These are phyloP conservation scores for Cryptotermes secundus DNA, from an alignment of 1,140 invertebrate genomes.

Conservation along the genomic window DNA sequence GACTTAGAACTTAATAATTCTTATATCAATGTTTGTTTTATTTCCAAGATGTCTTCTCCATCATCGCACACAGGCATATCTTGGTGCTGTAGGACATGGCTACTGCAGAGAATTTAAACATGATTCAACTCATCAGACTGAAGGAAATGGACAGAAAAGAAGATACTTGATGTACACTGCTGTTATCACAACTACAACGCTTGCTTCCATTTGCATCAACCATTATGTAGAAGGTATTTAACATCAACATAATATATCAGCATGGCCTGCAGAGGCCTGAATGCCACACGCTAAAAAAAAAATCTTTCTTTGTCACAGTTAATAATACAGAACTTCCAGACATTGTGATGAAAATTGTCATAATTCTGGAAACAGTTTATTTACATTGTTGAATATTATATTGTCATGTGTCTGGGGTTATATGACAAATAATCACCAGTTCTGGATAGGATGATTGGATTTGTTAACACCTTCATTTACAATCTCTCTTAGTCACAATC, in stretches of 20 bases:
- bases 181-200: neutral
- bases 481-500: too few relatives aligned
- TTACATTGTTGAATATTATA: too few relatives aligned
- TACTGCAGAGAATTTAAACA: conserved; percentile 12
- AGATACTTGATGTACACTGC: neutral
- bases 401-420: too few relatives aligned
- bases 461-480: too few relatives aligned
- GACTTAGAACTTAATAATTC: neutral
- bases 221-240: neutral
- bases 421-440: too few relatives aligned
- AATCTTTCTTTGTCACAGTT: too few relatives aligned
- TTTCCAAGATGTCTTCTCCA: neutral
- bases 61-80: neutral
- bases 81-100: neutral
- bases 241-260: too few relatives aligned
- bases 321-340: too few relatives aligned
- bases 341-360: too few relatives aligned
- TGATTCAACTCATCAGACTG: neutral
- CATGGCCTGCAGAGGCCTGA: neutral
- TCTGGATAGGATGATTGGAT: too few relatives aligned
- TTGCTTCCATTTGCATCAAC: neutral
- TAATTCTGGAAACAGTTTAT: too few relatives aligned
- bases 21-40: neutral
- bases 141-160: neutral
- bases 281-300: neutral